Conservation (phyloP, 2,797 vertebrate species). For the Buceros bicornis region DNA sequence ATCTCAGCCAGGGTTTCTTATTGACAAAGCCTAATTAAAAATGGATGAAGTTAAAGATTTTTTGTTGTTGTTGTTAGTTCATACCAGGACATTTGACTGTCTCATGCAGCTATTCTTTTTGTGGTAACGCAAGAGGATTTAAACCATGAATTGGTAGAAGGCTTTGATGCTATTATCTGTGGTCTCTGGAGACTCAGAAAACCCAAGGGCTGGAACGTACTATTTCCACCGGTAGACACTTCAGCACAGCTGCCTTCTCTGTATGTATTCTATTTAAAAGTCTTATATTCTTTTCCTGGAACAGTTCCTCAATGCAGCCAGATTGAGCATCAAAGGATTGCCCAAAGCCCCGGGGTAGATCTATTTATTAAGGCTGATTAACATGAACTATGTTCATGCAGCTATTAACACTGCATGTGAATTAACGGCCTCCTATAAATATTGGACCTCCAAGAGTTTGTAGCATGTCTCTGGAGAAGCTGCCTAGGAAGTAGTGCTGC, state of each 20-base stretch:
- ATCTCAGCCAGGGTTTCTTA: conserved; percentile 10
- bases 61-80: not conserved
- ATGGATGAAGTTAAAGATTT: conserved; percentile 46
- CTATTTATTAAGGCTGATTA: conserved; percentile 65
- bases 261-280: conserved; percentile 43
- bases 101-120: not conserved
- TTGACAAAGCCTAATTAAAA: conserved; percentile 64
- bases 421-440: conserved; percentile 31
- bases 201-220: not conserved
- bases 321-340: conserved; percentile 53
- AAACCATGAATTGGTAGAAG: not conserved
- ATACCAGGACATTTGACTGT: not conserved
- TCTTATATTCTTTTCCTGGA: conserved; percentile 33
- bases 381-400: not conserved
- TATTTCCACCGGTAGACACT: not conserved
- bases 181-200: not conserved
- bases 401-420: not conserved
- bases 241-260: conserved; percentile 20
- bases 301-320: conserved; percentile 35
- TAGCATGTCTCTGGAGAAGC: not conserved
- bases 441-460: not conserved
- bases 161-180: not conserved
- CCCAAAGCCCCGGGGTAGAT: conserved; percentile 21
- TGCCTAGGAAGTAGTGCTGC: not conserved
- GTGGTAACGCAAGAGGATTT: not conserved